Evolutionary conservation across 1,140 invertebrate genomes (phyloP).

Genomic region (Drosophila truncata): DNA sequence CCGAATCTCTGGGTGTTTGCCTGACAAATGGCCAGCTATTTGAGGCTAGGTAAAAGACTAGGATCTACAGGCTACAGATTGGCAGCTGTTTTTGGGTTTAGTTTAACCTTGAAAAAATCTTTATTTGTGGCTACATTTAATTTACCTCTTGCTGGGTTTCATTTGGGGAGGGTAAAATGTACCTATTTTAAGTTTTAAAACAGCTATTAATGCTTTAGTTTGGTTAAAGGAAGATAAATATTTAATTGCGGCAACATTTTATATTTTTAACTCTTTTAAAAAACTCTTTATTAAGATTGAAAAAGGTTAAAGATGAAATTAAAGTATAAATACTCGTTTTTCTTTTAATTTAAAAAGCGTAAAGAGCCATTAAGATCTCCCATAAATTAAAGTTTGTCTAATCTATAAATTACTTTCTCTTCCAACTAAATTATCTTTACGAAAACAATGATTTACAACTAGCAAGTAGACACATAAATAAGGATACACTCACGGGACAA

Average conservation of each 20-base stretch:
- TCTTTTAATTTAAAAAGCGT: no score
- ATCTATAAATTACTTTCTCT: slow-evolving; percentile 1
- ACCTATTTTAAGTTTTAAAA: background rate
- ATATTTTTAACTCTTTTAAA: background rate
- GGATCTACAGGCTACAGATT: slow-evolving; percentile 15
- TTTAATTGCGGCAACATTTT: background rate
- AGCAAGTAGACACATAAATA: slow-evolving; percentile 10
- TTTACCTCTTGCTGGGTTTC: slow-evolving; percentile 5
- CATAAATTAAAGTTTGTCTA: slow-evolving; percentile 5
- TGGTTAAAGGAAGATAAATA: background rate
- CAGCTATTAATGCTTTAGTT: background rate
- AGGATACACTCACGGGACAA: slow-evolving; percentile 1
- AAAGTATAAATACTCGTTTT: no score
- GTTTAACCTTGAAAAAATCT: slow-evolving; percentile 6
- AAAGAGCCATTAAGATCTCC: background rate
- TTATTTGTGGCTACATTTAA: slow-evolving; percentile 11
- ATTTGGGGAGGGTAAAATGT: background rate
- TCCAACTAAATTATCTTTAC: background rate
- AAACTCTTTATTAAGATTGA: no score
- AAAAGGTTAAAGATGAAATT: no score
- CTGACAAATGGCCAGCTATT: slow-evolving; percentile 55
- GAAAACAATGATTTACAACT: slow-evolving; percentile 15
- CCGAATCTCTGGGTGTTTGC: slow-evolving; percentile 41
- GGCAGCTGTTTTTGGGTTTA: slow-evolving; percentile 13
- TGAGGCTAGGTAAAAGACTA: slow-evolving; percentile 37